phyloP scores from a whole-genome alignment of 2,113 vertebrate species.

The Cercopithecus mona region DNA sequence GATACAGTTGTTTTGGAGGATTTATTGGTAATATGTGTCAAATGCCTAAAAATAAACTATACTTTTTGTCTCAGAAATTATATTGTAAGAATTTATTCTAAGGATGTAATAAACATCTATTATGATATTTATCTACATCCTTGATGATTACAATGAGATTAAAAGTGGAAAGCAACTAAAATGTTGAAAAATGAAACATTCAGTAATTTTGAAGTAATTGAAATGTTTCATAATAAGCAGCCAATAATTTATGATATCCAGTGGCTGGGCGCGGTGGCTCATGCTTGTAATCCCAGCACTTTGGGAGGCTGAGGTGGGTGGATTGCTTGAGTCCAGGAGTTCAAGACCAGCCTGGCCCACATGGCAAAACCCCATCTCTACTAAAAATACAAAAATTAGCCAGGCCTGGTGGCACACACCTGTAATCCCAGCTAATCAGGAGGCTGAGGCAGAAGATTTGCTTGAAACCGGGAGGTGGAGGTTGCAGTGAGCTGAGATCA shows the following conservation, averaged over 20 bases:
- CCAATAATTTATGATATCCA: neutral
- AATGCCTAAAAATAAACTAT: neutral
- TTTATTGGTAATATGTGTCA: neutral
- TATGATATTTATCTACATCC: neutral
- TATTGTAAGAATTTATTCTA: slow-evolving; percentile 8
- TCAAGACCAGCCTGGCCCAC: too few relatives aligned
- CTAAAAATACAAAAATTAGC: too few relatives aligned
- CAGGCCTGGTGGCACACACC: too few relatives aligned
- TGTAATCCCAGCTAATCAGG: too few relatives aligned
- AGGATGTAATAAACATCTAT: neutral
- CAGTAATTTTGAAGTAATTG: neutral
- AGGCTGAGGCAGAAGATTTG: too few relatives aligned
- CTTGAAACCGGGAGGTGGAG: too few relatives aligned
- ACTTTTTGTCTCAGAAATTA: neutral
- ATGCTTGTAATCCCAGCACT: too few relatives aligned
- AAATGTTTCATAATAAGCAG: neutral
- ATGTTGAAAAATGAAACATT: slow-evolving; percentile 31
- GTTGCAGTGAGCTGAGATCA: too few relatives aligned
- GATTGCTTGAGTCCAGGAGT: too few relatives aligned
- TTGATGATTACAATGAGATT: neutral
- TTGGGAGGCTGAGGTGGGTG: too few relatives aligned
- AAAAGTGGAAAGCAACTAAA: slow-evolving; percentile 20
- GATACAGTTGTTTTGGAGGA: neutral
- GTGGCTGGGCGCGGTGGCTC: too few relatives aligned
- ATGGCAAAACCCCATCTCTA: too few relatives aligned